A percentile compares a stretch with the other conserved stretches of the same genome.
phyloP scores from a whole-genome alignment of 1,140 invertebrate species.

The Drosophila miranda region DNA sequence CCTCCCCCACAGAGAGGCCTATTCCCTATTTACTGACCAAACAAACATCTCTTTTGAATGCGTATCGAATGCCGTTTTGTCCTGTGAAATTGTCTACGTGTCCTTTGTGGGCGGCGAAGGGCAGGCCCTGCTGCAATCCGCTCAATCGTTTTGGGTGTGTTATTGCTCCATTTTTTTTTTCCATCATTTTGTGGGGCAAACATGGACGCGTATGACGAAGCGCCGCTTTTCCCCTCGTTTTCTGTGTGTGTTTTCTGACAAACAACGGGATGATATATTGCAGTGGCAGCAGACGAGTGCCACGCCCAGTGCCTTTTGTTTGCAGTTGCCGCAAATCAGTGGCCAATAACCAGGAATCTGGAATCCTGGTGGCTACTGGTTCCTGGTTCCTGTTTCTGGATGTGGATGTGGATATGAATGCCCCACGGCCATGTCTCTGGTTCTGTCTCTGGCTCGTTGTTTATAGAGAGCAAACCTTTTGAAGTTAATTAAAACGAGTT shows the following conservation, averaged over 20 bases:
- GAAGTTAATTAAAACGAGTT: conserved; percentile 70
- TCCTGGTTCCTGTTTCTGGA: no score
- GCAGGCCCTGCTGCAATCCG: no score
- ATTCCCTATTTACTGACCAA: conserved; percentile 51
- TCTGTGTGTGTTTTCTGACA: conserved; percentile 35
- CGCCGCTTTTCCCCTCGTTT: conserved; percentile 19
- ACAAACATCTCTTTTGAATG: conserved; percentile 63
- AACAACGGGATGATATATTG: conserved; percentile 71
- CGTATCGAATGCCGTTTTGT: conserved; percentile 31
- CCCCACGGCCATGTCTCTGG: background rate
- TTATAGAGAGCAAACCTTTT: conserved; percentile 58
- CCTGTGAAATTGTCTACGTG: conserved; percentile 59
- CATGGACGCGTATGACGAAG: conserved; percentile 61
- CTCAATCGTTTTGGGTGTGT: conserved; percentile 30
- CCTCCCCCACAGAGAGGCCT: background rate
- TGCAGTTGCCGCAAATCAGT: conserved; percentile 72
- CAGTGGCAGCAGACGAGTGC: conserved; percentile 26
- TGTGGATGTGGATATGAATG: conserved; percentile 2
- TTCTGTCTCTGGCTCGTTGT: conserved; percentile 7
- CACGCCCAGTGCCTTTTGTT: conserved; percentile 65
- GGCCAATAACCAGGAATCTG: conserved; percentile 58
- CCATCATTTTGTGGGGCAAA: conserved; percentile 39
- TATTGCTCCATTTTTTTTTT: conserved; percentile 26
- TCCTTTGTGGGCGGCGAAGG: conserved; percentile 55
- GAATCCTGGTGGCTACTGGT: background rate